Conservation (phyloP, 2,113 vertebrate species). For the Pterocles orientalis region DNA sequence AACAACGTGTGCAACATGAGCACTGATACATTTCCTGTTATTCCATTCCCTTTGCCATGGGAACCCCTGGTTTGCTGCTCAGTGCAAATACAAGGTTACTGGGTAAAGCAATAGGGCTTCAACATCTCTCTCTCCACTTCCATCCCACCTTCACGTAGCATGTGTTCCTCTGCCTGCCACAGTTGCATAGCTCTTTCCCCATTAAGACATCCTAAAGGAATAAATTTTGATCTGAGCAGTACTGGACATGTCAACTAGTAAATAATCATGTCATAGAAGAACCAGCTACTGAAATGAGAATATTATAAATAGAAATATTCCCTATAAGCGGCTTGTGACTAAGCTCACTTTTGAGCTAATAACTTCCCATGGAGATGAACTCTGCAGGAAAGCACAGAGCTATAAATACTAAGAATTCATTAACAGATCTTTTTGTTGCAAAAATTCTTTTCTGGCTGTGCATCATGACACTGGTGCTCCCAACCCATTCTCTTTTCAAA, state of each 20-base stretch:
- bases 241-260: neutral
- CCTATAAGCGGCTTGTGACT: slow-evolving; percentile 49
- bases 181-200: neutral
- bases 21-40: neutral
- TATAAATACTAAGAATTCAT: slow-evolving; percentile 70
- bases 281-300: neutral
- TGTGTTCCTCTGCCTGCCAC: neutral
- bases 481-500: slow-evolving; percentile 36
- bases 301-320: slow-evolving; percentile 66
- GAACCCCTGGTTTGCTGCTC: neutral
- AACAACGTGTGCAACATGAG: neutral
- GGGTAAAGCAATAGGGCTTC: neutral
- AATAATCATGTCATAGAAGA: neutral
- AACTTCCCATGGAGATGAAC: slow-evolving; percentile 58
- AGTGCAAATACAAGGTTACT: neutral
- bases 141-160: neutral
- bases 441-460: slow-evolving; percentile 51
- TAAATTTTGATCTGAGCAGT: neutral
- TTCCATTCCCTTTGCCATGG: neutral
- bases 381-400: slow-evolving; percentile 54
- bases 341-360: slow-evolving; percentile 67
- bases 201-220: neutral
- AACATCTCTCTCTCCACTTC: neutral
- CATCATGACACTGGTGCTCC: slow-evolving; percentile 48
- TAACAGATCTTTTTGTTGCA: slow-evolving; percentile 60